Base-by-base conservation (phyloP, 2,113 vertebrate species). In the Solea senegalensis region DNA sequence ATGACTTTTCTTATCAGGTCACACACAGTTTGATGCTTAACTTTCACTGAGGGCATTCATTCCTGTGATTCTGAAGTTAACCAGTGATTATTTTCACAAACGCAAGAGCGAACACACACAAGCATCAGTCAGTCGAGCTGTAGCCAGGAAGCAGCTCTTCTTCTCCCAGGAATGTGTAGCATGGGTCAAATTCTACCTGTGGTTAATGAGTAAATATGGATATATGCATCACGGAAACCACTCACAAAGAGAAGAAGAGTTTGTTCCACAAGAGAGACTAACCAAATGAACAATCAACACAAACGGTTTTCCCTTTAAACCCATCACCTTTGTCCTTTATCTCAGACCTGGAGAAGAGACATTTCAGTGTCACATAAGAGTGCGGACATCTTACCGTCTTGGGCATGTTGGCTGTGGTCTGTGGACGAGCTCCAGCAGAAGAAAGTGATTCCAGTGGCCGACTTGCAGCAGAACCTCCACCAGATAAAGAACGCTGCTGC, bases 391-490 rank as follows among this genome's bases (percentile, higher is more conserved):
- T 94, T 89, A 97, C 96, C 56, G 92, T 95, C 86, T 95, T 96
- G 21, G 96, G 95, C 96, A 97, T 97, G 67, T 90, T 94, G 83
- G 83, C 75, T 69, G 21, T 8, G 61, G 60, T 65, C 16, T 73
- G 72, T 44, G 61, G 53, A 6, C 2, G 70, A 69, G 72, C 65
- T 80, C 34, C 78, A 50, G 76, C 51, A 79, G 80, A 75, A 77
- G 52, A 75, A 64, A 49, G 74, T 45, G 77, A 63, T 84, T 85
- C 72, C 84, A 86, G 86, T 90, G 85, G 69, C 54, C 65, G 43
- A 75, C 81, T 81, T 72, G 56, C 80, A 69, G 84, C 67, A 60
- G 41, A 66, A 82, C 66, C 51, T 79, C 67, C 63, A 72, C 44
- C 86, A 90, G 86, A 89, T 90, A 90, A 90, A 82, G 88, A 82